Evolutionary conservation across 1,140 invertebrate species (phyloP).

Genomic region (Temnothorax curvispinosus): DNA sequence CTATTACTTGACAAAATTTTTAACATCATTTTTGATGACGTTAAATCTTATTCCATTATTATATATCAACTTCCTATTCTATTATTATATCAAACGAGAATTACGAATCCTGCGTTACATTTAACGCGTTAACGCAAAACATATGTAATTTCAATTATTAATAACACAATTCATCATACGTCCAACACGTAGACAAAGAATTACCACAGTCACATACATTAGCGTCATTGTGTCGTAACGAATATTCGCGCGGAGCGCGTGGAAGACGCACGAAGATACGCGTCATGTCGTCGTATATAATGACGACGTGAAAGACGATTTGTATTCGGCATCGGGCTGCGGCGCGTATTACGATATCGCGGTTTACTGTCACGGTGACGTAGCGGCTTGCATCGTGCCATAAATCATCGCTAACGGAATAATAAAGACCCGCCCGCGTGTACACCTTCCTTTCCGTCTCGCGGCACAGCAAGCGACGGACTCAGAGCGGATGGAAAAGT

Average conservation of each 20-base stretch:
- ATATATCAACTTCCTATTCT: background rate
- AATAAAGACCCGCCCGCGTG: slow-evolving; percentile 33
- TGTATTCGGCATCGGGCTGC: background rate
- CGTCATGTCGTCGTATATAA: background rate
- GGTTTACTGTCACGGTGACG: background rate
- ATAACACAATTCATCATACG: background rate
- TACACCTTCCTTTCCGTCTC: slow-evolving; percentile 31
- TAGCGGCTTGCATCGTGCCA: slow-evolving; percentile 12
- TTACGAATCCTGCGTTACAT: background rate
- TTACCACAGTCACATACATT: background rate
- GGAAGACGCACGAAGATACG: background rate
- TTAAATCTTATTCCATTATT: background rate
- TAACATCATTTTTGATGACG: background rate
- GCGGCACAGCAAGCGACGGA: background rate
- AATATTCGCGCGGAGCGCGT: background rate
- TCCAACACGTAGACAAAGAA: background rate
- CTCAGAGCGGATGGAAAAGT: slow-evolving; percentile 46
- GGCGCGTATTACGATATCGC: slow-evolving; percentile 6
- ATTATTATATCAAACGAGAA: background rate
- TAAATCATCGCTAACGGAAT: slow-evolving; percentile 65
- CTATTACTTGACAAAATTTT: background rate
- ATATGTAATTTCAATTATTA: background rate
- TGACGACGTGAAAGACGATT: slow-evolving; percentile 20
- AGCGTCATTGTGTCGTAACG: background rate
- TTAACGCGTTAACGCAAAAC: background rate